Evolutionary conservation across 2,888 invertebrate species (phyloP), one percentile per base, ranked within the genome.

Genomic region (Caenorhabditis sinica): DNA sequence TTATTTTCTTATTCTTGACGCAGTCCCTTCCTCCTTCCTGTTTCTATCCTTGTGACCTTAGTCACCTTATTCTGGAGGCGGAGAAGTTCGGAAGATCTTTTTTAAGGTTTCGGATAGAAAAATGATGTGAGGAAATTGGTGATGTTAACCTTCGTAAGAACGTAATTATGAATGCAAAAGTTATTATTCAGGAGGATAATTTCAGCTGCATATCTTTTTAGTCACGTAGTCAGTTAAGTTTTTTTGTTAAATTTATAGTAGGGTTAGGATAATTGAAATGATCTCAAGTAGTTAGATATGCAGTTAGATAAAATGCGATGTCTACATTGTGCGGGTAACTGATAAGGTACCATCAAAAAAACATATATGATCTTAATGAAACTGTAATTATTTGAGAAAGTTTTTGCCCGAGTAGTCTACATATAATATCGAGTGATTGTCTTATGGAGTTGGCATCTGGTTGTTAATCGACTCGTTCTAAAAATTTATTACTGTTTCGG

Each of bases 1-100:
- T 56, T 56, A 69, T 69, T 69, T 56, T 43, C 36, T 56, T 69
- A 69, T 69, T 69, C 69, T 40, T 69, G 69, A 56, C 53, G 56
- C 36, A 23, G 8, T 11, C n/a, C 33, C 51, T 68, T 66, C 49
- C 51, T 51, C 8, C 69, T 56, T 53, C 69, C 69, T 69, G 53
- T 36, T 51, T 49, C 53, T 69, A 11, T 30, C 40, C 56, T 40
- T 28, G 36, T n/a, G 23, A 20, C 23, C 25, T 25, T 15, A 15
- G 36, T n/a, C 13, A 20, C 23, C 25, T 25, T 15, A 15, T 33
- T 25, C 60, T 45, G 53, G 25, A 56, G 56, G 43, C n/a, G 49
- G 49, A 43, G 15, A 58, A 60, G 45, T 49, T 65, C 45, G 15
- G 28, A 43, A 28, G 43, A 65, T 45, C 28, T 45, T 15, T 33